A percentile compares a stretch with the other conserved stretches of the same genome.
Evolutionary conservation across 2,113 vertebrate genomes (phyloP).

Genomic region (Butorides virescens): DNA sequence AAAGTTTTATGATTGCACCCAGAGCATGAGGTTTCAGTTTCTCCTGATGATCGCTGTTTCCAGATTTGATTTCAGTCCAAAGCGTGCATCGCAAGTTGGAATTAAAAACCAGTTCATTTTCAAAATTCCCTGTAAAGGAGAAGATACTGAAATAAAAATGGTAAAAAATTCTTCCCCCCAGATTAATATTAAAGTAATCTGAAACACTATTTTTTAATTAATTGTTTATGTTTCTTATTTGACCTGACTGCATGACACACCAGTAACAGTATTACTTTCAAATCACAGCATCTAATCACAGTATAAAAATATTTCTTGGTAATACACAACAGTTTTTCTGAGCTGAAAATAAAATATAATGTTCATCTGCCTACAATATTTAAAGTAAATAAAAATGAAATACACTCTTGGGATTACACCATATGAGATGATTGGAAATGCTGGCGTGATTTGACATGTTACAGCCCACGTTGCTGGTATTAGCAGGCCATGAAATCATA

Average conservation of each 20-base stretch:
- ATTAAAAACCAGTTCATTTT: background rate
- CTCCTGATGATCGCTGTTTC: background rate
- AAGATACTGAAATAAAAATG: background rate
- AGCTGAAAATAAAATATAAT: conserved; percentile 1
- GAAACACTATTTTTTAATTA: background rate
- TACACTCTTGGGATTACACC: background rate
- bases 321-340: background rate
- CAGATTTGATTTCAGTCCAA: background rate
- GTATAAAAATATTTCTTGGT: background rate
- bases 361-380: background rate
- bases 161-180: background rate
- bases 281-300: background rate
- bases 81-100: background rate
- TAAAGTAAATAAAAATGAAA: conserved; percentile 32
- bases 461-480: conserved; percentile 4
- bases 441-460: background rate
- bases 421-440: background rate
- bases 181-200: background rate
- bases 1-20: background rate
- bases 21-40: background rate
- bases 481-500: background rate
- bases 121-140: background rate
- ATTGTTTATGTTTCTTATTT: background rate
- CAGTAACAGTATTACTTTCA: background rate
- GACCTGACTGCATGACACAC: background rate